Evolutionary conservation across 2,888 invertebrate species (phyloP).

Genomic region (Lamellibrachia satsuma): DNA sequence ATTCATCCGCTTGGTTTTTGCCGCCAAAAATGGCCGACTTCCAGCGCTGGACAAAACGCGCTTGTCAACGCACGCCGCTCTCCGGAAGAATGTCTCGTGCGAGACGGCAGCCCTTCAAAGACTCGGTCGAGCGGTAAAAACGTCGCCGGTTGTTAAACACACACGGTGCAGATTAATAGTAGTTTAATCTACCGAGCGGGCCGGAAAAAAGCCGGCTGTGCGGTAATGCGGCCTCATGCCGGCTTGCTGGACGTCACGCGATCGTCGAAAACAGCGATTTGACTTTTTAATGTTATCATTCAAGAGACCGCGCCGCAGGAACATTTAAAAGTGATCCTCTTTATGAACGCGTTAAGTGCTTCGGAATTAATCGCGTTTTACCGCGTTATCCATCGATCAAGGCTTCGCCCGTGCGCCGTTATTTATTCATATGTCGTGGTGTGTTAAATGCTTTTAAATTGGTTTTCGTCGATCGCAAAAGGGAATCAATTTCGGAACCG

Average conservation of each 20-base stretch:
- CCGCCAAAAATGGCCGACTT: background rate
- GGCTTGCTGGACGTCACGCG: background rate
- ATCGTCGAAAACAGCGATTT: background rate
- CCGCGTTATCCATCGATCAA: constrained; percentile 3
- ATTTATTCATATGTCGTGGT: constrained; percentile 17
- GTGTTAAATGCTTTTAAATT: constrained; percentile 17
- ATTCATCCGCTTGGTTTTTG: background rate
- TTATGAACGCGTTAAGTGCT: background rate
- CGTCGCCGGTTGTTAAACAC: constrained; percentile 17
- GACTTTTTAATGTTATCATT: constrained; percentile 9
- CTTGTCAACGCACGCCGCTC: constrained; percentile 5
- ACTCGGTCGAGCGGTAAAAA: background rate
- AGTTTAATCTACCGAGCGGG: constrained; percentile 17
- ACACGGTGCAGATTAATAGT: constrained; percentile 17
- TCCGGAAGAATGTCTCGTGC: constrained; percentile 3
- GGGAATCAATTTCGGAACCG: background rate
- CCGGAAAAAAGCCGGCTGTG: background rate
- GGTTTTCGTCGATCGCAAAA: constrained; percentile 5
- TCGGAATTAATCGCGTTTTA: constrained; percentile 17
- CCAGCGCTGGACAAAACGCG: background rate
- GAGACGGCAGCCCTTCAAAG: background rate
- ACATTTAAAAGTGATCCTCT: background rate
- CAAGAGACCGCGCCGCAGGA: background rate
- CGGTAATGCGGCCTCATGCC: constrained; percentile 9
- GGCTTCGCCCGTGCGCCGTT: background rate